Percentiles rank a stretch among this genome's conserved stretches.
These are phyloP conservation scores for Heliconius nattereri DNA, from an alignment of 1,140 invertebrate genomes.

Conservation along the genomic window DNA sequence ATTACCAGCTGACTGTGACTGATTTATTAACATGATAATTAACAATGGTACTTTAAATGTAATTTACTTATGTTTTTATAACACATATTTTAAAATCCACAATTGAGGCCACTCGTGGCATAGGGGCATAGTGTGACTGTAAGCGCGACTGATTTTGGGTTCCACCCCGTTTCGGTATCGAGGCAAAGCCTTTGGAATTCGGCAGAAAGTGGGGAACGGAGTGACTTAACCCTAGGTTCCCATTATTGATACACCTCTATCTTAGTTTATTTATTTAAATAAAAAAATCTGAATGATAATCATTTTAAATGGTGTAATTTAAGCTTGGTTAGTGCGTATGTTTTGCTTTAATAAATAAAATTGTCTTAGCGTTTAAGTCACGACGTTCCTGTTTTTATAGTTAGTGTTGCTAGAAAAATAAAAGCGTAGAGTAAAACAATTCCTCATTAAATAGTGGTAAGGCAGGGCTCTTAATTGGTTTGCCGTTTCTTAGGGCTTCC, in stretches of 20 bases:
- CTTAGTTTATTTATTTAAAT: slow-evolving; percentile 40
- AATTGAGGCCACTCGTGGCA: too few species aligned
- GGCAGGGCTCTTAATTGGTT: slow-evolving; percentile 6
- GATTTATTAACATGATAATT: not conserved
- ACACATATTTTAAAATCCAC: too few species aligned
- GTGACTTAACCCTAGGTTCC: not conserved
- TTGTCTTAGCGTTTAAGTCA: slow-evolving; percentile 22
- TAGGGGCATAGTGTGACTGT: too few species aligned
- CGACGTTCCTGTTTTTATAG: slow-evolving; percentile 14
- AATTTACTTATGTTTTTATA: not conserved
- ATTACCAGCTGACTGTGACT: not conserved
- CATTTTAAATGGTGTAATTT: slow-evolving; percentile 34
- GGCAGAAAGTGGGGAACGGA: too few species aligned
- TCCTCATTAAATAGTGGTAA: slow-evolving; percentile 13
- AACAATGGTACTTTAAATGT: not conserved
- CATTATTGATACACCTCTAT: slow-evolving; percentile 23
- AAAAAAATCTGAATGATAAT: slow-evolving; percentile 24
- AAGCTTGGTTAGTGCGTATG: slow-evolving; percentile 16
- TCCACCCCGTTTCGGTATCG: too few species aligned
- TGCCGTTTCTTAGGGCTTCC: slow-evolving; percentile 11
- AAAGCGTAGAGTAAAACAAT: slow-evolving; percentile 15
- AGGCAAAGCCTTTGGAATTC: too few species aligned
- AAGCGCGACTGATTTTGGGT: too few species aligned
- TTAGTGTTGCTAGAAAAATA: slow-evolving; percentile 1
- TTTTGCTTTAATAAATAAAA: slow-evolving; percentile 34